A percentile compares a stretch with the other conserved stretches of the same genome.
Conservation (phyloP, 2,888 invertebrate genomes). For the Mantis religiosa region DNA sequence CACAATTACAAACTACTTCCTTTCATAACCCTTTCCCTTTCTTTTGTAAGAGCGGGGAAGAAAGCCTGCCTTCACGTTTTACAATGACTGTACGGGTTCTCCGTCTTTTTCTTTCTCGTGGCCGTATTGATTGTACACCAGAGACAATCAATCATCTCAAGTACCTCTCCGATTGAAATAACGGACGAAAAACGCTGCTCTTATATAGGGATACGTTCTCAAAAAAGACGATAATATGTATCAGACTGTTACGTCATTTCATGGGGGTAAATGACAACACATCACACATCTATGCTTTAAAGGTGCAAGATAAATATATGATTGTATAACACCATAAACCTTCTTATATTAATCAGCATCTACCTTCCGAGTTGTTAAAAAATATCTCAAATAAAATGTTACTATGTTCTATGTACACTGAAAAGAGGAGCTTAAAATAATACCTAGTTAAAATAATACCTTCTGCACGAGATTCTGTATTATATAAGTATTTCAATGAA, state of each 20-base stretch:
- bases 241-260: neutral
- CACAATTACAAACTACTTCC: neutral
- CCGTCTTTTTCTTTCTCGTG: neutral
- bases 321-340: too few relatives aligned
- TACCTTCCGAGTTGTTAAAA: too few relatives aligned
- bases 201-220: neutral
- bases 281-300: too few relatives aligned
- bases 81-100: neutral
- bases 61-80: neutral
- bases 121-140: constrained; percentile 4
- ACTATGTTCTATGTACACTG: too few relatives aligned
- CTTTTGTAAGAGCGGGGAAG: neutral
- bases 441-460: too few relatives aligned
- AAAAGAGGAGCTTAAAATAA: too few relatives aligned
- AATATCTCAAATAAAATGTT: too few relatives aligned
- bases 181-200: neutral
- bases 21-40: neutral
- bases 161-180: constrained; percentile 9
- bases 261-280: neutral
- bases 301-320: too few relatives aligned
- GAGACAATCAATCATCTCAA: constrained; percentile 12
- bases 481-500: too few relatives aligned
- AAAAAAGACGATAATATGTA: neutral
- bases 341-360: too few relatives aligned
- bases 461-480: too few relatives aligned